Base-by-base conservation (phyloP, 2,888 invertebrate genomes). In the Sesia apiformis region DNA sequence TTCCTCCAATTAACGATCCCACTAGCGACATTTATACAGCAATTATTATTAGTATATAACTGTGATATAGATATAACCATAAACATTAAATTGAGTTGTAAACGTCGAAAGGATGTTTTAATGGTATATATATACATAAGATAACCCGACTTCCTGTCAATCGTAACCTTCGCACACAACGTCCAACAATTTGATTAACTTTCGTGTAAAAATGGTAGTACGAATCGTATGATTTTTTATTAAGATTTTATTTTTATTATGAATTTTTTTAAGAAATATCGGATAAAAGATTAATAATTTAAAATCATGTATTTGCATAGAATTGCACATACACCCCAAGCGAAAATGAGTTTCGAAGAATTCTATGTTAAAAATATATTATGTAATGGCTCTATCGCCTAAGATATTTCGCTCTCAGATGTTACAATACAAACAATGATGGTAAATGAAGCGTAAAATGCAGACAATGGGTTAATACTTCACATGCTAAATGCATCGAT, bases 111-210 rank as follows among this genome's bases (percentile, higher is more conserved):
- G 78, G 79, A 81, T 76, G 64, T 65, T 65, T 70, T 67, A 65
- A 67, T 63, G 76, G 77, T 46, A 71, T 74, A 77, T 72, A 46
- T 23, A 23, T 23, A 23, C 23, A 23, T 23, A 43, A 78, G 82
- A 84, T 84, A 83, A 81, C 79, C 76, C 73, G 65, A 72, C 77
- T 81, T 84, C 85, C 83, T 76, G 81, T 76, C 67, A 65, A 75
- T 74, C 65, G 46, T 46, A 46, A 8, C 46, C 8, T 46, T 46
- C 8, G 7, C 5, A n/a, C 46, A 46, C 7, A 23, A 23, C 23
- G 23, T 23, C 23, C 23, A 23, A 23, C 23, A 23, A 23, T 23
- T 23, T 23, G 23, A 23, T 23, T 23, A 23, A 23, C 23, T 23
- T 23, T 23, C 23, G 23, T 23, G 23, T 23, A 23, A 23, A 23